Evolutionary conservation across 2,113 vertebrate species (phyloP).

Genomic region (Dasyornis broadbenti): DNA sequence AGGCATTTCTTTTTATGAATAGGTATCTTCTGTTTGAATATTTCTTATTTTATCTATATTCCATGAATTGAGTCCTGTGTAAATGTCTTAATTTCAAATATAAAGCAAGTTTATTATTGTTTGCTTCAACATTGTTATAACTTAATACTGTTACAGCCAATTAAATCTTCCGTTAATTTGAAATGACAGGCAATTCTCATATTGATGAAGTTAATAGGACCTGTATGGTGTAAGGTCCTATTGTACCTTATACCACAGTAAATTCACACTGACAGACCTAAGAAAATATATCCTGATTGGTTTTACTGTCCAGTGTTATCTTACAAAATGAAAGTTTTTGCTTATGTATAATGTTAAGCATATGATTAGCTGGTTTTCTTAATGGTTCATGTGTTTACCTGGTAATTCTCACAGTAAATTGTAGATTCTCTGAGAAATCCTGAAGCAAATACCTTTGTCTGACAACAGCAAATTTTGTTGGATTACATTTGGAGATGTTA

Average conservation of each 20-base stretch:
- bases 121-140: background rate
- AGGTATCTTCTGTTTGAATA: background rate
- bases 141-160: background rate
- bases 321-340: background rate
- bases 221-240: background rate
- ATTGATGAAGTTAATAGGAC: background rate
- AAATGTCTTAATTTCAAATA: background rate
- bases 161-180: background rate
- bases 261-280: background rate
- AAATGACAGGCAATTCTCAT: background rate
- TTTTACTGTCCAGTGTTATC: background rate
- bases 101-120: background rate
- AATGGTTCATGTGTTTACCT: background rate
- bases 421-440: background rate
- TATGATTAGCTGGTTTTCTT: background rate
- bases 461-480: background rate
- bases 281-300: background rate
- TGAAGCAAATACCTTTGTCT: background rate
- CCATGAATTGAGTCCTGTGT: background rate
- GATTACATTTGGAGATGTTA: background rate
- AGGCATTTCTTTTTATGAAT: background rate
- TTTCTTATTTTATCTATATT: background rate
- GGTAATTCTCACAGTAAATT: background rate
- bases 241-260: background rate
- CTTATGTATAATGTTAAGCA: background rate